Evolutionary conservation across 2,113 vertebrate genomes (phyloP).

Genomic region (Caranx ignobilis): DNA sequence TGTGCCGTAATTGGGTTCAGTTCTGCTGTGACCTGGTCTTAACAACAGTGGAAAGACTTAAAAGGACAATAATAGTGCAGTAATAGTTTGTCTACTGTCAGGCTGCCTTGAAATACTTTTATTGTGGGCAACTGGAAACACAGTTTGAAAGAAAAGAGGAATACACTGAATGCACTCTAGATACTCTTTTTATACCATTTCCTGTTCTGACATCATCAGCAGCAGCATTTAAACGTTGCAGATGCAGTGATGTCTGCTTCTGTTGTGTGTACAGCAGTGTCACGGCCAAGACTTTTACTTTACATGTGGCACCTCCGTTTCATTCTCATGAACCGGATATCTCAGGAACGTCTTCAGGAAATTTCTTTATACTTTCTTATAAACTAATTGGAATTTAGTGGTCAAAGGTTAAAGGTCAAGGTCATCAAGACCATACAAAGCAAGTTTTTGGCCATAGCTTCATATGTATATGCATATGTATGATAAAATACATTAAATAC

Average conservation of each 20-base stretch:
- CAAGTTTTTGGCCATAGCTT: too few species aligned
- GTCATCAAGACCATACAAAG: too few species aligned
- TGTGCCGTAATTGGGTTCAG: slow-evolving; percentile 49
- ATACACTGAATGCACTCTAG: neutral
- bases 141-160: neutral
- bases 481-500: too few species aligned
- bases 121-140: neutral
- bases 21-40: slow-evolving; percentile 7
- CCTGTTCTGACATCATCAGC: neutral
- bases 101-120: neutral
- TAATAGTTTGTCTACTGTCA: slow-evolving; percentile 23
- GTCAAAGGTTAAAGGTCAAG: too few species aligned
- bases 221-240: neutral
- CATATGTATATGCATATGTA: too few species aligned
- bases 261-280: too few species aligned
- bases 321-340: too few species aligned
- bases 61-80: slow-evolving; percentile 21
- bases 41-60: slow-evolving; percentile 25
- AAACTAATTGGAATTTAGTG: too few species aligned
- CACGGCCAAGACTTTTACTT: too few species aligned
- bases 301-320: too few species aligned
- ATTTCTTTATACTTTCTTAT: too few species aligned
- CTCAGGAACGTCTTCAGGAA: too few species aligned
- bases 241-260: neutral
- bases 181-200: neutral